Conservation (phyloP, 1,140 invertebrate genomes). For the Frieseomelitta varia region DNA sequence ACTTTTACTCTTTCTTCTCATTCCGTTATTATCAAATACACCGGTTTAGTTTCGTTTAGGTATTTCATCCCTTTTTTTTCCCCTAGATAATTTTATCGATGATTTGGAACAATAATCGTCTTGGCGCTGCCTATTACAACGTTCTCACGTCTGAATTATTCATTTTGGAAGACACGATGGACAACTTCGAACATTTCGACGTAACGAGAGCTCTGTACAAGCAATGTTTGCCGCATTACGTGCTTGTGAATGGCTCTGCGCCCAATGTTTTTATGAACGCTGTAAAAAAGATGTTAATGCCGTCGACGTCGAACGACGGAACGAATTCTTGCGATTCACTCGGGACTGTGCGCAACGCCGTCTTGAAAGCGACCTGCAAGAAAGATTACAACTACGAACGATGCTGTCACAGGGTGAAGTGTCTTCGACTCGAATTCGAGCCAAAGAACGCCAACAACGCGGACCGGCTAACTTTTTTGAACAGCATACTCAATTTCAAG, state of each 20-base stretch:
- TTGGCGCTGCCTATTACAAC: constrained; percentile 85
- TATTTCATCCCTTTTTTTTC: not conserved
- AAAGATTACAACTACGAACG: constrained; percentile 83
- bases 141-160: constrained; percentile 84
- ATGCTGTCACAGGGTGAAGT: constrained; percentile 81
- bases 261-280: constrained; percentile 81
- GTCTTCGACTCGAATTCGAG: constrained; percentile 84
- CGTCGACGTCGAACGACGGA: constrained; percentile 60
- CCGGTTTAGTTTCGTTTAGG: not conserved
- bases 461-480: constrained; percentile 85
- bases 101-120: constrained; percentile 51
- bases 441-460: constrained; percentile 83
- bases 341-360: constrained; percentile 66
- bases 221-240: constrained; percentile 85
- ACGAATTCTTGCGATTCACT: constrained; percentile 22
- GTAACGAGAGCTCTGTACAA: constrained; percentile 84
- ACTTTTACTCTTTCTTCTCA: not conserved
- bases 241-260: constrained; percentile 82
- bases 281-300: constrained; percentile 73
- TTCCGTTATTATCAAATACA: not conserved
- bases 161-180: constrained; percentile 76
- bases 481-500: constrained; percentile 87
- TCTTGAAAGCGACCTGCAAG: constrained; percentile 82
- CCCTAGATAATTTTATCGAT: constrained; percentile 54
- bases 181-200: constrained; percentile 67